Evolutionary conservation across 2,888 invertebrate genomes (phyloP).

Genomic region (Resseliella maxima): DNA sequence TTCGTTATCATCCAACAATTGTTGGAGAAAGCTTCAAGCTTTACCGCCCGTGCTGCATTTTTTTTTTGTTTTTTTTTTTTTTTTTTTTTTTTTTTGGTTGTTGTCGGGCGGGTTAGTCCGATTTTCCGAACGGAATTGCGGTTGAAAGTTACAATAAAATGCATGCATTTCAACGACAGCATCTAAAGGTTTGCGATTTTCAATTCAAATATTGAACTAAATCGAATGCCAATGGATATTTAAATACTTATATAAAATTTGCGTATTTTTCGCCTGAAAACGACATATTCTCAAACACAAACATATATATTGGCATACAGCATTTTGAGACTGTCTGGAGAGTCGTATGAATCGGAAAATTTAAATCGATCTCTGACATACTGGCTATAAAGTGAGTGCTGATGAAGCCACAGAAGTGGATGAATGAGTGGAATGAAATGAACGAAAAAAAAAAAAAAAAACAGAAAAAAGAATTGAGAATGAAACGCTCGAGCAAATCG

Average conservation of each 20-base stretch:
- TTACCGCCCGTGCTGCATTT: background rate
- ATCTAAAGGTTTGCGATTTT: background rate
- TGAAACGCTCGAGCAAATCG: background rate
- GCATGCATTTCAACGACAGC: background rate
- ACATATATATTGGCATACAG: background rate
- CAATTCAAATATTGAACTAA: background rate
- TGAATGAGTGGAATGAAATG: background rate
- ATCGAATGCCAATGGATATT: constrained; percentile 48
- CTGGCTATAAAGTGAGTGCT: constrained; percentile 12
- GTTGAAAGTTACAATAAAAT: constrained; percentile 46
- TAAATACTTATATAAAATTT: constrained; percentile 44
- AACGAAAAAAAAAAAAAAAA: background rate
- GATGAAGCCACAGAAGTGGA: constrained; percentile 36
- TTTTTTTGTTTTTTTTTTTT: background rate
- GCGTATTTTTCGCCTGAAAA: constrained; percentile 4
- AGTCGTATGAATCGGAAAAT: background rate
- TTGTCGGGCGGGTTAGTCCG: background rate
- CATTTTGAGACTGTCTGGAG: background rate
- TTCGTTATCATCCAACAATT: too few relatives aligned
- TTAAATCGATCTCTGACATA: constrained; percentile 39
- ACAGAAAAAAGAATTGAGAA: background rate
- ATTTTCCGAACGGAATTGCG: background rate
- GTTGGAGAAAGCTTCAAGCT: too few relatives aligned
- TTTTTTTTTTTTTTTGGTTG: background rate
- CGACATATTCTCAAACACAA: too few relatives aligned